Conservation (phyloP, 2,797 vertebrate species). For the Schizothorax lantsangensis region DNA sequence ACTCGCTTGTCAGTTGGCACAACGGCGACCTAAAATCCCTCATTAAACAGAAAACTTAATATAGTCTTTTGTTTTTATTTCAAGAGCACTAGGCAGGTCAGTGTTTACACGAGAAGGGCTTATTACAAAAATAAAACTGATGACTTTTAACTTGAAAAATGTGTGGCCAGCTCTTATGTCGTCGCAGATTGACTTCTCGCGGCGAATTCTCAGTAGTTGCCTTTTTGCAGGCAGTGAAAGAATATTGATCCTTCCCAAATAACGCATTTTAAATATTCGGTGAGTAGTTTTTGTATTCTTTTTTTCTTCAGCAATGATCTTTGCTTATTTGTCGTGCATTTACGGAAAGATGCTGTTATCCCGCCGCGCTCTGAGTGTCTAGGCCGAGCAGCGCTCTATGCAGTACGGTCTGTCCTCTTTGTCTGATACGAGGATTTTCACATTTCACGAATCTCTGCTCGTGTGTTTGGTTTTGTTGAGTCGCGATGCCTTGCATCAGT, state of each 20-base stretch:
- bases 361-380: background rate
- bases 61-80: fast-evolving
- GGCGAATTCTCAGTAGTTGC: slow-evolving; percentile 15
- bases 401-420: slow-evolving; percentile 30
- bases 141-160: slow-evolving; percentile 38
- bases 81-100: background rate
- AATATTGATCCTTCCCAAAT: slow-evolving; percentile 55
- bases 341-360: background rate
- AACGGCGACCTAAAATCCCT: background rate
- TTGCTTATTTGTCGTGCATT: slow-evolving; percentile 6
- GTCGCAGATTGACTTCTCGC: background rate
- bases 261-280: slow-evolving; percentile 81
- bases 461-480: background rate
- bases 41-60: too few relatives aligned
- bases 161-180: background rate
- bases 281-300: slow-evolving; percentile 72
- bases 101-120: background rate
- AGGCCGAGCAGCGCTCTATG: slow-evolving; percentile 6
- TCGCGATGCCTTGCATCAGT: too few relatives aligned
- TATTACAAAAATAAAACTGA: background rate
- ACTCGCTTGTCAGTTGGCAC: background rate
- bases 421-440: slow-evolving; percentile 14
- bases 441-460: background rate
- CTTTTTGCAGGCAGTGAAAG: slow-evolving; percentile 23
- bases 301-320: background rate